Conservation (phyloP, 2,888 invertebrate genomes). For the Sesia apiformis region DNA sequence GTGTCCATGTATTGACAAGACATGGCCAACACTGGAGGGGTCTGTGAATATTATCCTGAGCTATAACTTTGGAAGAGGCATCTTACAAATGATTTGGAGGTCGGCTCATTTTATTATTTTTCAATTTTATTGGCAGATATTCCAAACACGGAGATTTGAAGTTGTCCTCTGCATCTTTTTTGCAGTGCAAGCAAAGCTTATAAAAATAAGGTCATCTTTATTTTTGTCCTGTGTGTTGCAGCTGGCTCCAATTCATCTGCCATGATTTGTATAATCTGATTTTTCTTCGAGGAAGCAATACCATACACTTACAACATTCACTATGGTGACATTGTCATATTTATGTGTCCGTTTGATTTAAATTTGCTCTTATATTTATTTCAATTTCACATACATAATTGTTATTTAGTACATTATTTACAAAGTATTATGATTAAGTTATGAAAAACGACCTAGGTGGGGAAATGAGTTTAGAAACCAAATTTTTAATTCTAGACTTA, state of each 20-base stretch:
- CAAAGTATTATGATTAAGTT: not conserved
- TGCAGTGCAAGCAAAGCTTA: no score
- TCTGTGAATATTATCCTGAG: not conserved
- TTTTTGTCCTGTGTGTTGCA: not conserved
- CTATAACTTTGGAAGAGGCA: not conserved
- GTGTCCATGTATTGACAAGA: not conserved
- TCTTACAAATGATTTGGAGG: not conserved
- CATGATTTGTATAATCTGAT: not conserved
- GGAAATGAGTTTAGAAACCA: not conserved
- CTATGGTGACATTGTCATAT: no score
- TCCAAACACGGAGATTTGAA: no score
- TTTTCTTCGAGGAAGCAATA: no score
- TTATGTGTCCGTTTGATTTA: no score
- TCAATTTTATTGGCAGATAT: not conserved
- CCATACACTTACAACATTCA: no score
- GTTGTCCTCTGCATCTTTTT: no score
- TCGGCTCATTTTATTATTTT: not conserved
- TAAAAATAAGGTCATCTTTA: no score
- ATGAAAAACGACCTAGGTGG: not conserved
- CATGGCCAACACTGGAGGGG: not conserved
- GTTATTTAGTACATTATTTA: no score
- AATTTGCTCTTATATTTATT: no score
- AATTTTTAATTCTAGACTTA: constrained; percentile 38
- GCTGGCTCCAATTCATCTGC: not conserved
- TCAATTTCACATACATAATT: no score